Conservation (phyloP, 1,140 invertebrate species). For the Bombus cullumanus region DNA sequence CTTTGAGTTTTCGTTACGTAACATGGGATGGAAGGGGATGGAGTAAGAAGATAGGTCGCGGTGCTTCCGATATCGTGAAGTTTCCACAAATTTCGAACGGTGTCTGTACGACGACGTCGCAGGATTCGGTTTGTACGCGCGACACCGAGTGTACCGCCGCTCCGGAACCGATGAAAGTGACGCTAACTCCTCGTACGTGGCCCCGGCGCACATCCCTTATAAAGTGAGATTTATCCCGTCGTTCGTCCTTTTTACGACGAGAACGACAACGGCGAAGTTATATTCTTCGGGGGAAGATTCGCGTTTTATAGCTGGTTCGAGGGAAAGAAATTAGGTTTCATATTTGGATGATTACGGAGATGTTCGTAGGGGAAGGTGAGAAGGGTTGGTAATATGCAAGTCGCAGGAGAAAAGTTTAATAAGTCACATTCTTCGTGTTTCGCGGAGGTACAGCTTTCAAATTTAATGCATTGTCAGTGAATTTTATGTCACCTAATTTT, state of each 20-base stretch:
- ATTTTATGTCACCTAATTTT: too few relatives aligned
- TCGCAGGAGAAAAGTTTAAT: too few relatives aligned
- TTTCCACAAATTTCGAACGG: slow-evolving; percentile 34
- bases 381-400: not conserved
- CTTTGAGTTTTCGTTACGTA: not conserved
- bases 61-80: slow-evolving; percentile 3
- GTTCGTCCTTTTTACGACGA: slow-evolving; percentile 13
- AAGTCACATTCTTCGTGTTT: too few relatives aligned
- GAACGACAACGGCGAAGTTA: not conserved
- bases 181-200: slow-evolving; percentile 45
- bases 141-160: not conserved
- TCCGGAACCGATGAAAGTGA: slow-evolving; percentile 37
- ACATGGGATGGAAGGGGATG: not conserved
- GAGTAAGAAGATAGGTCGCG: not conserved
- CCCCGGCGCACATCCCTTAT: slow-evolving; percentile 12
- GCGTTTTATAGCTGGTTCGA: not conserved
- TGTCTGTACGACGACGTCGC: not conserved
- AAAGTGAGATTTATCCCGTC: slow-evolving; percentile 44
- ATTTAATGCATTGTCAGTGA: too few relatives aligned
- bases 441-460: too few relatives aligned
- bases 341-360: not conserved
- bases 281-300: not conserved
- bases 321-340: not conserved
- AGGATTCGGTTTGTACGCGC: slow-evolving; percentile 17
- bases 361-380: not conserved